Percentiles rank a stretch among this genome's conserved stretches.
Conservation (phyloP, 2,797 vertebrate species). For the Bucorvus abyssinicus region DNA sequence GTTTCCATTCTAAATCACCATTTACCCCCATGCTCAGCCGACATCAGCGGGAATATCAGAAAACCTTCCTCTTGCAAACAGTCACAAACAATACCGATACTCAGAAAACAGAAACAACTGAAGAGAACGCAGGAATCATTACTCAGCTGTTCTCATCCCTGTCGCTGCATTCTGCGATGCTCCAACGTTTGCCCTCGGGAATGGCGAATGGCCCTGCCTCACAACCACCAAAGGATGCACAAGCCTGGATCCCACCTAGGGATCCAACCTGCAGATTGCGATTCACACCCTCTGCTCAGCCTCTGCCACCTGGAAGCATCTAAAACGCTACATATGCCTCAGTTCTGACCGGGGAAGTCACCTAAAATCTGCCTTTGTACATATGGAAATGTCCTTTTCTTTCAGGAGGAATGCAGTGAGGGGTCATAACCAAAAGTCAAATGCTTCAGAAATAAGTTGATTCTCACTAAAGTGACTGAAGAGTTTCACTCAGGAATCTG, state of each 20-base stretch:
- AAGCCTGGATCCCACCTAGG: neutral
- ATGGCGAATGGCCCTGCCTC: neutral
- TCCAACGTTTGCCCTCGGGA: neutral
- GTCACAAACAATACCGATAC: neutral
- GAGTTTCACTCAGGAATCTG: neutral
- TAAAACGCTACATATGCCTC: neutral
- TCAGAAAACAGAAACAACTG: neutral
- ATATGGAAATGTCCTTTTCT: neutral
- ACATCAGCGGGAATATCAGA: neutral
- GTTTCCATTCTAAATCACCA: neutral
- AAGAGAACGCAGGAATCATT: neutral
- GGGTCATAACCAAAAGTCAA: neutral
- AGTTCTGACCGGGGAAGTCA: neutral
- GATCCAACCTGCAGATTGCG: neutral
- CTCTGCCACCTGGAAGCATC: neutral
- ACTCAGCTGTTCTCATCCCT: neutral
- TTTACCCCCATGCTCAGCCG: neutral
- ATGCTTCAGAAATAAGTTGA: neutral
- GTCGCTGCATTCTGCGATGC: neutral
- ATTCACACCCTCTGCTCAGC: neutral
- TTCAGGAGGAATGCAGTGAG: neutral
- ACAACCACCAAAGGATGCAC: neutral
- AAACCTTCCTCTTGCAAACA: neutral
- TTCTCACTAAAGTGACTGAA: neutral
- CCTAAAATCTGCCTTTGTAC: neutral